Conservation (phyloP, 2,888 invertebrate genomes). For the Celastrina argiolus region DNA sequence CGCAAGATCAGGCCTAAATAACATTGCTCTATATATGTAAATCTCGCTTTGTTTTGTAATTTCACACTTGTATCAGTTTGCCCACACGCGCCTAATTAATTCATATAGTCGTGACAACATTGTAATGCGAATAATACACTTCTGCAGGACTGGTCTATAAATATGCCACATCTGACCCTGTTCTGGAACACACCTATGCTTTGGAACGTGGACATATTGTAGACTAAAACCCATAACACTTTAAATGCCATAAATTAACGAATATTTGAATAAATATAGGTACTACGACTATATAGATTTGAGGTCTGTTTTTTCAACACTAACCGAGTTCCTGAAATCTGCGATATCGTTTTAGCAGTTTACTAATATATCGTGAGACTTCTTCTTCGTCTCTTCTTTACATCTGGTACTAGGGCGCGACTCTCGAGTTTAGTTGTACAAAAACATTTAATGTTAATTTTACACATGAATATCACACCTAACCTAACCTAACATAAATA, state of each 20-base stretch:
- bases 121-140: neutral
- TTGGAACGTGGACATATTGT: neutral
- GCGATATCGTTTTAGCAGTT: no score
- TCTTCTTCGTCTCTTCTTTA: no score
- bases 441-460: no score
- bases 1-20: neutral
- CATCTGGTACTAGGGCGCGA: no score
- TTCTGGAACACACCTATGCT: conserved; percentile 10
- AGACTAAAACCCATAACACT: neutral
- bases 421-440: no score
- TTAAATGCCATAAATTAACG: neutral
- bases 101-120: conserved; percentile 14
- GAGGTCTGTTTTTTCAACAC: no score
- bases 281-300: no score
- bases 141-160: conserved; percentile 11
- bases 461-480: no score
- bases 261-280: neutral
- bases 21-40: conserved; percentile 47
- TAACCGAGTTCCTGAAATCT: no score
- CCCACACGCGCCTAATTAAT: conserved; percentile 15
- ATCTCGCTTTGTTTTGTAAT: conserved; percentile 46
- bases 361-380: no score
- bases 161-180: conserved; percentile 14
- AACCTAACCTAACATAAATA: no score
- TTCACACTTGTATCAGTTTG: conserved; percentile 43